Evolutionary conservation across 2,888 invertebrate species (phyloP).

Genomic region (Pristionchus entomophagus): DNA sequence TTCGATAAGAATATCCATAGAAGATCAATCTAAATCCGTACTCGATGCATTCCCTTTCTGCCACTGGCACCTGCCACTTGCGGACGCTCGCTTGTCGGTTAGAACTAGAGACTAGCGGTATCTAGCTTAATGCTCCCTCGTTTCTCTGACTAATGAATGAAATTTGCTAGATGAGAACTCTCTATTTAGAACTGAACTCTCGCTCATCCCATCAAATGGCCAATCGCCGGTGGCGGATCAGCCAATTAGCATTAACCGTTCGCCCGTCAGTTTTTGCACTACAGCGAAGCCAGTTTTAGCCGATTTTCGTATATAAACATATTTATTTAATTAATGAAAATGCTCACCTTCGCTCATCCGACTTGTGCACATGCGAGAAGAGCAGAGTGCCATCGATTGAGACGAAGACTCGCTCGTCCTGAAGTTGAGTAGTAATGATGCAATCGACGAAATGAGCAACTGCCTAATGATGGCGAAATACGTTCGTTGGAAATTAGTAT

Average conservation of each 20-base stretch:
- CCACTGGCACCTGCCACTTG: not conserved
- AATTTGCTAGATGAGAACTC: too few species aligned
- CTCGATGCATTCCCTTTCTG: not conserved
- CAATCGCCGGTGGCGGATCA: not conserved
- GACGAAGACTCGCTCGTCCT: constrained; percentile 69
- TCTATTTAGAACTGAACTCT: too few species aligned
- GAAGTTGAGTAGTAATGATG: constrained; percentile 48
- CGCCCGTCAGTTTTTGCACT: not conserved
- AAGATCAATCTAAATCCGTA: too few species aligned
- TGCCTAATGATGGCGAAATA: too few species aligned
- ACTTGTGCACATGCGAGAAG: constrained; percentile 65
- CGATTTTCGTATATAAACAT: not conserved
- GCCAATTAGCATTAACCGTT: not conserved
- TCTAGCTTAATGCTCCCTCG: too few species aligned
- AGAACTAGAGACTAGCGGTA: too few species aligned
- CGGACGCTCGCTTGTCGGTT: not conserved
- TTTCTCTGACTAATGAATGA: too few species aligned
- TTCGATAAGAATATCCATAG: too few species aligned
- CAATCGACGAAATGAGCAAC: too few species aligned
- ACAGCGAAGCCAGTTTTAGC: not conserved
- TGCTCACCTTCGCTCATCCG: constrained; percentile 70
- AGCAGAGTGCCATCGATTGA: constrained; percentile 73
- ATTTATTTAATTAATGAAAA: not conserved
- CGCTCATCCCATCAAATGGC: not conserved
- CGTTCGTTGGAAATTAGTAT: too few species aligned